phyloP scores from a whole-genome alignment of 2,797 vertebrate species.

The Agapornis canus region DNA sequence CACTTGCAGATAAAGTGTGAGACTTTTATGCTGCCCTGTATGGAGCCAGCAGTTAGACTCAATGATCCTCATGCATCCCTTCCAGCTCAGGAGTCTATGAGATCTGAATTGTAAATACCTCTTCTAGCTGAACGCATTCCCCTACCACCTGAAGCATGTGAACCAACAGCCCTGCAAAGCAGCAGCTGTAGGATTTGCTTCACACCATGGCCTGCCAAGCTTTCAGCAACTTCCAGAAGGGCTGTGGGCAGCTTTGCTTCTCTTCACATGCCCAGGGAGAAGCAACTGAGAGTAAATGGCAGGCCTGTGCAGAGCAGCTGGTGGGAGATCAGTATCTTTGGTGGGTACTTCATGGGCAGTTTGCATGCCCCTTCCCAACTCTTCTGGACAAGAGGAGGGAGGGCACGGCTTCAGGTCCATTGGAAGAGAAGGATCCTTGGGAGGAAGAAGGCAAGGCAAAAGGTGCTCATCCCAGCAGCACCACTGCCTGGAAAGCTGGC shows the following conservation, averaged over 20 bases:
- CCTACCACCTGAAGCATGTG: neutral
- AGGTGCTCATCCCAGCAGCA: neutral
- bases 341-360: neutral
- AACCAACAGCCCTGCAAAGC: neutral
- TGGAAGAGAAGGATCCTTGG: neutral
- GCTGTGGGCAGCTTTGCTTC: neutral
- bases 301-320: neutral
- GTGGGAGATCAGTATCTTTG: neutral
- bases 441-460: neutral
- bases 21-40: neutral
- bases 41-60: neutral
- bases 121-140: neutral
- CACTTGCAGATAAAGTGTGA: neutral
- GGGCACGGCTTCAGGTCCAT: neutral
- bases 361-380: neutral
- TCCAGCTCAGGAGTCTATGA: neutral
- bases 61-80: neutral
- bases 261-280: neutral
- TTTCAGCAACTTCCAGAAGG: neutral
- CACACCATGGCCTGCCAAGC: neutral
- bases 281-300: neutral
- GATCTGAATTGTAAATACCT: neutral
- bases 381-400: neutral
- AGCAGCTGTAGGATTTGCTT: neutral
- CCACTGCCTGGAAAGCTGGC: neutral